Base-by-base conservation (phyloP, 2,113 vertebrate genomes). In the Uria lomvia region DNA sequence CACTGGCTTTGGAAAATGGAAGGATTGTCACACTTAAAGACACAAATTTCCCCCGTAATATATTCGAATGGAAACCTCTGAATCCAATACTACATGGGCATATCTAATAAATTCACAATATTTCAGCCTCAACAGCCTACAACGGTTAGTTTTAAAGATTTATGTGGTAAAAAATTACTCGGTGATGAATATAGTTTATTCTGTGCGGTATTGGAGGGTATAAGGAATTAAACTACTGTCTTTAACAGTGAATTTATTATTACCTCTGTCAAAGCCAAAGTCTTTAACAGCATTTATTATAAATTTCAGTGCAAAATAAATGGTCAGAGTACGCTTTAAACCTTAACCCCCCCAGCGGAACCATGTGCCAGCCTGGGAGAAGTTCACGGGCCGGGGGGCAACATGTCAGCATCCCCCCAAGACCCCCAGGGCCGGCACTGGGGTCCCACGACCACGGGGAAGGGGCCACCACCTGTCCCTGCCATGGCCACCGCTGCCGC, bases 181-280 rank as follows among this genome's bases (percentile, higher is more conserved):
- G 50, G 95, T 98, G 97, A 98, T 95, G 98, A 98, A 97, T 96
- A 97, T 94, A 96, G 96, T 98, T 98, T 97, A 97, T 98, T 98
- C 98, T 98, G 95, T 76, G 96, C 97, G 90, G 95, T 98, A 98
- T 96, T 97, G 98, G 97, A 98, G 96, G 30, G 93, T 96, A 95
- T 97, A 97, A 94, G 97, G 97, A 98, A 98, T 98, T 98, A 98
- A 98, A 98, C 96, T 96, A 97, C 98, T 97, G 40, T 97, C 98
- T 98, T 98, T 98, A 98, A 94, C 97, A 85, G 87, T 97, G 97
- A 98, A 98, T 98, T 98, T 98, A 98, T 98, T 98, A 98, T 98
- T 98, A 98, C 97, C 97, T 98, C 97, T 98, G 98, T 98, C 98
- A 98, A 97, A 97, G 97, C 97, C 67, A n/a, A 97, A 97, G 97